Conservation (phyloP, 1,140 invertebrate species). For the Neuroterus valhalla region DNA sequence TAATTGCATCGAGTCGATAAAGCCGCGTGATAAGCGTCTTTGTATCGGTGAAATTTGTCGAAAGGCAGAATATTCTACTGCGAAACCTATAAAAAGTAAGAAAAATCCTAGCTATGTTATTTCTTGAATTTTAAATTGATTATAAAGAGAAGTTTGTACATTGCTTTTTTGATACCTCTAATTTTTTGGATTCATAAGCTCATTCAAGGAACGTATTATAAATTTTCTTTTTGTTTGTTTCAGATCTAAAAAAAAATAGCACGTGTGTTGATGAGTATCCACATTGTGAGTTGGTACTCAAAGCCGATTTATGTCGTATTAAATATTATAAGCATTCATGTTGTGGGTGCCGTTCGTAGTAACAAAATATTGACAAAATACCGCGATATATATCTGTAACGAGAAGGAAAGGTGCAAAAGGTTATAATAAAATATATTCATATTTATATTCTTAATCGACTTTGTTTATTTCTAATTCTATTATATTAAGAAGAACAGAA, state of each 20-base stretch:
- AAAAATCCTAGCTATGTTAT: slow-evolving; percentile 40
- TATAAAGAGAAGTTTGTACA: slow-evolving; percentile 3
- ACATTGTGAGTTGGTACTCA: slow-evolving; percentile 86
- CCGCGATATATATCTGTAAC: too few species aligned
- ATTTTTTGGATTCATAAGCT: too few species aligned
- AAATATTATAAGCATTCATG: slow-evolving; percentile 89
- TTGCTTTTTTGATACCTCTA: background rate
- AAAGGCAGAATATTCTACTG: slow-evolving; percentile 45
- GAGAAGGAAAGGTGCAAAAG: too few species aligned
- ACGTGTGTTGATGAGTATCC: slow-evolving; percentile 83
- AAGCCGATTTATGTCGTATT: slow-evolving; percentile 87
- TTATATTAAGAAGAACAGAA: too few species aligned
- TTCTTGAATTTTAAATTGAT: slow-evolving; percentile 38
- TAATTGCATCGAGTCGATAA: slow-evolving; percentile 52
- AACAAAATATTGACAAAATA: too few species aligned
- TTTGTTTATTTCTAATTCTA: too few species aligned
- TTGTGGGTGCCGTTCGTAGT: slow-evolving; percentile 77
- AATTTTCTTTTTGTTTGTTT: slow-evolving; percentile 44
- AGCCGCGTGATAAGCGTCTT: slow-evolving; percentile 48
- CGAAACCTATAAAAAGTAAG: slow-evolving; percentile 63
- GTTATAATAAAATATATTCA: too few species aligned
- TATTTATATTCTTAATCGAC: too few species aligned
- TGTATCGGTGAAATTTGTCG: slow-evolving; percentile 62
- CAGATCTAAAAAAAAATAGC: slow-evolving; percentile 56
- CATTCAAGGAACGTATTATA: too few species aligned